Evolutionary conservation across 2,888 invertebrate species (phyloP).

Genomic region (Morpho deidamia): DNA sequence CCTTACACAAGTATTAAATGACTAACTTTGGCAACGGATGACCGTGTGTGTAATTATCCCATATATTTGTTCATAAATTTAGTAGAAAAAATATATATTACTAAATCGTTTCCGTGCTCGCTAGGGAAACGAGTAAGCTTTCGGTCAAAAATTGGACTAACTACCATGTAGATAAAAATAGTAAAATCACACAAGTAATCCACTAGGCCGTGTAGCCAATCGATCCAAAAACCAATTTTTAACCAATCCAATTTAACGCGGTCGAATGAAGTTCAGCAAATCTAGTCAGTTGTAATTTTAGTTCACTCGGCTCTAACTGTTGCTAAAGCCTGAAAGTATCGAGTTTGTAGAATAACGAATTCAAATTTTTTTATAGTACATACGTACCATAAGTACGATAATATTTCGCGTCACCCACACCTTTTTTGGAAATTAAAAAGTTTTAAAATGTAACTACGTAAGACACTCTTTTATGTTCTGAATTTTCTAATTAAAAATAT

Average conservation of each 20-base stretch:
- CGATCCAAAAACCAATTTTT: slow-evolving; percentile 9
- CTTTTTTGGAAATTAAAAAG: too few species aligned
- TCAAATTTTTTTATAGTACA: neutral
- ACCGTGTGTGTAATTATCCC: too few species aligned
- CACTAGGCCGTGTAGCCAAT: slow-evolving; percentile 2
- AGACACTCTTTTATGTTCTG: too few species aligned
- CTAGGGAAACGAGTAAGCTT: too few species aligned
- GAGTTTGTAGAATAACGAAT: neutral
- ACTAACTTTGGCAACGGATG: too few species aligned
- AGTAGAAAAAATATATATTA: neutral
- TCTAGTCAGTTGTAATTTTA: slow-evolving; percentile 18
- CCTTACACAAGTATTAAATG: too few species aligned
- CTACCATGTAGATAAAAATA: neutral
- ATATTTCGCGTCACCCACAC: too few species aligned
- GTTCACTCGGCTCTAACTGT: slow-evolving; percentile 5
- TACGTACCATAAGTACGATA: too few species aligned
- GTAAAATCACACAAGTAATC: slow-evolving; percentile 5
- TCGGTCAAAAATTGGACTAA: neutral
- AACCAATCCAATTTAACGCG: slow-evolving; percentile 10
- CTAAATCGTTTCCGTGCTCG: neutral
- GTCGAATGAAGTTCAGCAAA: slow-evolving; percentile 12
- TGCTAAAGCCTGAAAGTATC: neutral
- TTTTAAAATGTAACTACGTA: too few species aligned
- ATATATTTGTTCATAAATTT: neutral
- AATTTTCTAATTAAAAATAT: too few species aligned